Evolutionary conservation across 2,113 vertebrate genomes (phyloP).

Genomic region (Girardinichthys multiradiatus): DNA sequence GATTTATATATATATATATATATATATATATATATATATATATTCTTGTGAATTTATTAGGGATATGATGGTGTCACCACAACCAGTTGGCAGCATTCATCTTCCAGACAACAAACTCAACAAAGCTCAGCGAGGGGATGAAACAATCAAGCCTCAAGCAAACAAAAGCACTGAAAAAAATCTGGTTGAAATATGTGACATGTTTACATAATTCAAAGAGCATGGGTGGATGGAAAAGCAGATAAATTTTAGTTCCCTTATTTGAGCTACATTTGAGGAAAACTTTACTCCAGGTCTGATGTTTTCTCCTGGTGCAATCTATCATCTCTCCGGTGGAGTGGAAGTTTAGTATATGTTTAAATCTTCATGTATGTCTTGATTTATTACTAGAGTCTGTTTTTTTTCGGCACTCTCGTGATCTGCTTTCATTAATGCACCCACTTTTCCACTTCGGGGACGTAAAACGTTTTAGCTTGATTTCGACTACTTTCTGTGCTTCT

Average conservation of each 20-base stretch:
- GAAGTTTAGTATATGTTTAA: slow-evolving; percentile 24
- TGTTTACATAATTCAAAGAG: not conserved
- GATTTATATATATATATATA: too few relatives aligned
- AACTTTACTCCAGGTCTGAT: slow-evolving; percentile 25
- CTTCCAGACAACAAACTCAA: not conserved
- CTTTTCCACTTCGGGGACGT: slow-evolving; percentile 19
- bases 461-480: slow-evolving; percentile 11
- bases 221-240: slow-evolving; percentile 13
- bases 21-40: too few relatives aligned
- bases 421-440: slow-evolving; percentile 24
- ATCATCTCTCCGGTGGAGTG: slow-evolving; percentile 16
- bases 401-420: slow-evolving; percentile 12
- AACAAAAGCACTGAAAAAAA: slow-evolving; percentile 17
- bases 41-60: too few relatives aligned
- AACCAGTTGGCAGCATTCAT: not conserved
- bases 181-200: not conserved
- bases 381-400: slow-evolving; percentile 10
- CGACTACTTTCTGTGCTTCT: not conserved
- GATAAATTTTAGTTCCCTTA: slow-evolving; percentile 15
- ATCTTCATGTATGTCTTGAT: slow-evolving; percentile 20
- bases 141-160: slow-evolving; percentile 15
- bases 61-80: not conserved
- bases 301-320: slow-evolving; percentile 21
- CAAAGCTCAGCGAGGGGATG: not conserved
- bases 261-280: slow-evolving; percentile 16